Evolutionary conservation across 2,113 vertebrate genomes (phyloP).

Genomic region (Numida meleagris): DNA sequence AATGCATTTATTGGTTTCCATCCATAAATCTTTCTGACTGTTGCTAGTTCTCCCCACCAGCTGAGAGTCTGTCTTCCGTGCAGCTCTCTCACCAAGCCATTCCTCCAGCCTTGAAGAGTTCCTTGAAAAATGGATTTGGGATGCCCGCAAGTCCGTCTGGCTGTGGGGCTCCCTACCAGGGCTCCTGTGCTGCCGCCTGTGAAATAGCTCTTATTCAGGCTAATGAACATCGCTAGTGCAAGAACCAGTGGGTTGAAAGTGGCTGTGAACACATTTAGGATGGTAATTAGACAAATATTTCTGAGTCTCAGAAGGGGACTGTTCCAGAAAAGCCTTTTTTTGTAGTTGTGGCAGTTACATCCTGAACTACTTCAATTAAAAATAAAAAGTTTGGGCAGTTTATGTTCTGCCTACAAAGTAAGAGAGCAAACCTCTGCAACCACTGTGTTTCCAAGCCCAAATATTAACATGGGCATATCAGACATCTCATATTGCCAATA

Average conservation of each 20-base stretch:
- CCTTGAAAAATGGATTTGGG: slow-evolving; percentile 66
- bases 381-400: background rate
- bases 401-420: background rate
- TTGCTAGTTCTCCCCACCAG: slow-evolving; percentile 33
- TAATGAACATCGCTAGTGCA: slow-evolving; percentile 33
- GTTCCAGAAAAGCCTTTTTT: slow-evolving; percentile 20
- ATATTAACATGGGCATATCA: background rate
- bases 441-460: background rate
- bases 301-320: background rate
- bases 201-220: slow-evolving; percentile 52
- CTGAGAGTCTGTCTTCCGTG: slow-evolving; percentile 40
- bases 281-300: slow-evolving; percentile 41
- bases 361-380: background rate
- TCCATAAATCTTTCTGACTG: slow-evolving; percentile 34
- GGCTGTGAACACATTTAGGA: slow-evolving; percentile 22
- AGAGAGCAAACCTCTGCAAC: background rate
- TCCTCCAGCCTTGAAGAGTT: slow-evolving; percentile 49
- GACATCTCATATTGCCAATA: background rate
- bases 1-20: slow-evolving; percentile 48
- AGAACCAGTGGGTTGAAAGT: slow-evolving; percentile 21
- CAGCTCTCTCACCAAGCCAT: slow-evolving; percentile 12
- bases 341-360: background rate
- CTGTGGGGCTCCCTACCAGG: slow-evolving; percentile 9
- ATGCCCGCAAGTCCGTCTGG: slow-evolving; percentile 24
- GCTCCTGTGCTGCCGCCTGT: slow-evolving; percentile 26